phyloP scores from a whole-genome alignment of 2,888 invertebrate genomes.

The Resseliella maxima region DNA sequence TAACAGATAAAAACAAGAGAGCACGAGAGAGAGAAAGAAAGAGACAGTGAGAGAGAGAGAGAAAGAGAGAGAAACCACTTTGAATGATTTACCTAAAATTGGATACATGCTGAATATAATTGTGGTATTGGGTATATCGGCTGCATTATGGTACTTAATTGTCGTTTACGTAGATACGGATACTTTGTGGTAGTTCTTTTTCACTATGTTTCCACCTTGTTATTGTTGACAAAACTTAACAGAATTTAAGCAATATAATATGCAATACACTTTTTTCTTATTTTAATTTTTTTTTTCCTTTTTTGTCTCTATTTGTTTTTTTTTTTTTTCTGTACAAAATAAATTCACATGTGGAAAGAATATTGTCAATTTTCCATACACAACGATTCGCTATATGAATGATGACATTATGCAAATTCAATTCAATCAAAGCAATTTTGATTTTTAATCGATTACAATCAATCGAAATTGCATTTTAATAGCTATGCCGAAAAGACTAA shows the following conservation, averaged over 20 bases:
- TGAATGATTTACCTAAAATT: conserved; percentile 30
- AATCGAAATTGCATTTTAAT: not conserved
- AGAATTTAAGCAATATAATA: too few relatives aligned
- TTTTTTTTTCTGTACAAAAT: too few relatives aligned
- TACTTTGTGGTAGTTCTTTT: conserved; percentile 16
- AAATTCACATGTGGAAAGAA: too few relatives aligned
- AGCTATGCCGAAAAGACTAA: not conserved
- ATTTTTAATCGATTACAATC: not conserved
- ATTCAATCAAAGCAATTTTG: not conserved
- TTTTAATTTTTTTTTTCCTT: too few relatives aligned
- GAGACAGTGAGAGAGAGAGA: too few relatives aligned
- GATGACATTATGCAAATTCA: too few relatives aligned
- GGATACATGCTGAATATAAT: conserved; percentile 47
- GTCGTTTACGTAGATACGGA: not conserved
- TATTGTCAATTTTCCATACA: too few relatives aligned
- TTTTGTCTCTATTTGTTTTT: too few relatives aligned
- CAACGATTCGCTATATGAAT: too few relatives aligned
- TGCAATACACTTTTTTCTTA: too few relatives aligned
- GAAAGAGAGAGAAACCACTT: too few relatives aligned
- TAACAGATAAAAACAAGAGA: not conserved
- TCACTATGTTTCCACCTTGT: not conserved
- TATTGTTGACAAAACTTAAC: not conserved
- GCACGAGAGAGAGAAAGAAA: not conserved
- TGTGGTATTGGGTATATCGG: conserved; percentile 16
- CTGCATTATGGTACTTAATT: conserved; percentile 36